These are phyloP conservation scores for Chromobotia macracanthus DNA, from an alignment of 2,797 vertebrate genomes.

Conservation along the genomic window DNA sequence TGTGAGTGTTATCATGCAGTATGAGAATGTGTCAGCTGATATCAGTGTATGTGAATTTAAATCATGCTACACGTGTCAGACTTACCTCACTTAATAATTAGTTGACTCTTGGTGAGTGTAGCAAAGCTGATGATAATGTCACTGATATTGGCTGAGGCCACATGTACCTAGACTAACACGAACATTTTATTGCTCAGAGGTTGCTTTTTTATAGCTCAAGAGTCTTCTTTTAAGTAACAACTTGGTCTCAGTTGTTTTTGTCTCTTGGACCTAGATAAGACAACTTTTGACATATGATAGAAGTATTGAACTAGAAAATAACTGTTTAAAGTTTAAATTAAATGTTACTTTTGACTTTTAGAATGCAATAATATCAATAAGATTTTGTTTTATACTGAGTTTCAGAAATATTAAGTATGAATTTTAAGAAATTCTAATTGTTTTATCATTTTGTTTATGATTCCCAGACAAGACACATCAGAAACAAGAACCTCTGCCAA, in stretches of 20 bases:
- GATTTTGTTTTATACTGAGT: neutral
- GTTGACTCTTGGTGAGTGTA: neutral
- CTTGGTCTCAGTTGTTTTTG: too few relatives aligned
- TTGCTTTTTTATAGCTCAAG: too few relatives aligned
- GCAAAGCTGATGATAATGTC: constrained; percentile 2
- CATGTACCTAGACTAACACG: too few relatives aligned
- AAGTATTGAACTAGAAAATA: too few relatives aligned
- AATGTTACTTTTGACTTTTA: neutral
- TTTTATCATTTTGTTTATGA: constrained; percentile 16
- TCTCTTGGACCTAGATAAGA: too few relatives aligned
- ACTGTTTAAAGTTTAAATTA: neutral
- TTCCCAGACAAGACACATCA: constrained; percentile 34
- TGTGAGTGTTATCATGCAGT: neutral
- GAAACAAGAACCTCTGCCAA: constrained; percentile 33
- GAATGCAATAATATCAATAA: neutral
- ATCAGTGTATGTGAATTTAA: neutral
- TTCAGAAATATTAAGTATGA: neutral
- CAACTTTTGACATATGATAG: too few relatives aligned
- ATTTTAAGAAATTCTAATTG: neutral
- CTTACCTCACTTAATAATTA: neutral
- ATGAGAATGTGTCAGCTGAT: neutral
- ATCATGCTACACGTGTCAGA: neutral
- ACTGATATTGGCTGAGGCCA: constrained; percentile 11
- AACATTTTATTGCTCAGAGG: too few relatives aligned
- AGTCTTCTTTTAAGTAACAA: too few relatives aligned